Evolutionary conservation across 2,797 vertebrate species (phyloP).

Genomic region (Hybognathus amarus): DNA sequence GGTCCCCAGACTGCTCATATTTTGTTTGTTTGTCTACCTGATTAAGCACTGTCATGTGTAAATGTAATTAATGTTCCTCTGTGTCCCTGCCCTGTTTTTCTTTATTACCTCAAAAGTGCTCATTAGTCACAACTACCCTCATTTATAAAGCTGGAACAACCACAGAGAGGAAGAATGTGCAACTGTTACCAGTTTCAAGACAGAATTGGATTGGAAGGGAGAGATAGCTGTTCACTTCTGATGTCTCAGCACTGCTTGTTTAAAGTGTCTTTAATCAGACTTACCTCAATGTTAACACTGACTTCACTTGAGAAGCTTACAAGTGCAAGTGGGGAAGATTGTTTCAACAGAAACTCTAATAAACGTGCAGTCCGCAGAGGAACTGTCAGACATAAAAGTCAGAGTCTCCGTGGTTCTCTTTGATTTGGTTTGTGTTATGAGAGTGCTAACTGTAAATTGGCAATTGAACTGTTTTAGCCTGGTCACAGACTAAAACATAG

Average conservation of each 20-base stretch:
- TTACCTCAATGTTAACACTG: neutral
- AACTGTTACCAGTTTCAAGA: neutral
- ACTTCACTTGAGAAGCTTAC: conserved; percentile 4
- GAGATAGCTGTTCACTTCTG: neutral
- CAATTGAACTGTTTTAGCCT: neutral
- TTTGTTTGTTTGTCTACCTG: conserved; percentile 55
- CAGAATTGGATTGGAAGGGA: neutral
- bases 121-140: conserved; percentile 6
- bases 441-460: neutral
- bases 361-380: neutral
- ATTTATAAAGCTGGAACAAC: neutral
- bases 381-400: neutral
- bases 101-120: conserved; percentile 41
- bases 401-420: neutral
- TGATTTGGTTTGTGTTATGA: neutral
- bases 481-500: neutral
- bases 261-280: conserved; percentile 32
- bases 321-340: conserved; percentile 2
- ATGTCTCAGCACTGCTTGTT: conserved; percentile 21
- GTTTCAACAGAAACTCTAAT: conserved; percentile 30
- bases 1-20: conserved; percentile 42
- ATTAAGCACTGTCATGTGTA: conserved; percentile 57
- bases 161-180: conserved; percentile 1
- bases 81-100: conserved; percentile 29
- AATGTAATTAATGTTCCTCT: conserved; percentile 59